Conservation (phyloP, 2,113 vertebrate genomes). For the Nothocercus julius region DNA sequence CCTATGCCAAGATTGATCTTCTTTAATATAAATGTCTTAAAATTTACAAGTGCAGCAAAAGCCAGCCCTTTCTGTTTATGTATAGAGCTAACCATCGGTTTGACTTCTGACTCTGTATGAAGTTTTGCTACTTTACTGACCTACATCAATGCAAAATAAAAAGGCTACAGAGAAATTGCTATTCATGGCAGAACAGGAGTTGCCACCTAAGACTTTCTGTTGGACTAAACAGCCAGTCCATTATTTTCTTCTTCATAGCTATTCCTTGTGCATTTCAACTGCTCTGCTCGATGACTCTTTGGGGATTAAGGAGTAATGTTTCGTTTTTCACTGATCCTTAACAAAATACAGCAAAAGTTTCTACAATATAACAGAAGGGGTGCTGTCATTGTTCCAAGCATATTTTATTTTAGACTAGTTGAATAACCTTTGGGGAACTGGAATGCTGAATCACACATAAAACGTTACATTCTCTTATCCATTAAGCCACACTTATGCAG, state of each 20-base stretch:
- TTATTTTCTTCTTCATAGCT: constrained; percentile 59
- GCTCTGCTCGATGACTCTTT: constrained; percentile 23
- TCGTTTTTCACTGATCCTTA: constrained; percentile 67
- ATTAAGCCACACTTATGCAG: constrained; percentile 39
- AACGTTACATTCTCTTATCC: constrained; percentile 29
- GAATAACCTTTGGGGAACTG: constrained; percentile 56
- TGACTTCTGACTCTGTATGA: neutral
- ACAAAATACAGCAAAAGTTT: constrained; percentile 56
- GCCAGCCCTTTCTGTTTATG: neutral
- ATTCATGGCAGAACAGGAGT: constrained; percentile 33
- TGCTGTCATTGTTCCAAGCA: constrained; percentile 68
- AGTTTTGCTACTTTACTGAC: constrained; percentile 46
- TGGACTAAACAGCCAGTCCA: constrained; percentile 39
- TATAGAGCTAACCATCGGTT: neutral
- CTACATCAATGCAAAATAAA: constrained; percentile 53
- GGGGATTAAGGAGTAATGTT: constrained; percentile 63
- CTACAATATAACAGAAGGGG: constrained; percentile 58
- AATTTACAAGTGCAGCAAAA: neutral
- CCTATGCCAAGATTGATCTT: neutral
- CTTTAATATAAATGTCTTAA: neutral
- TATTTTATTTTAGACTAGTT: constrained; percentile 54
- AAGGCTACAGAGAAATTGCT: constrained; percentile 29
- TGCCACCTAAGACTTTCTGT: constrained; percentile 48
- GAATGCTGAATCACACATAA: constrained; percentile 58
- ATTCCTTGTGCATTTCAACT: constrained; percentile 50